Conservation (phyloP, 2,888 invertebrate species). For the Periphyllus acericola region DNA sequence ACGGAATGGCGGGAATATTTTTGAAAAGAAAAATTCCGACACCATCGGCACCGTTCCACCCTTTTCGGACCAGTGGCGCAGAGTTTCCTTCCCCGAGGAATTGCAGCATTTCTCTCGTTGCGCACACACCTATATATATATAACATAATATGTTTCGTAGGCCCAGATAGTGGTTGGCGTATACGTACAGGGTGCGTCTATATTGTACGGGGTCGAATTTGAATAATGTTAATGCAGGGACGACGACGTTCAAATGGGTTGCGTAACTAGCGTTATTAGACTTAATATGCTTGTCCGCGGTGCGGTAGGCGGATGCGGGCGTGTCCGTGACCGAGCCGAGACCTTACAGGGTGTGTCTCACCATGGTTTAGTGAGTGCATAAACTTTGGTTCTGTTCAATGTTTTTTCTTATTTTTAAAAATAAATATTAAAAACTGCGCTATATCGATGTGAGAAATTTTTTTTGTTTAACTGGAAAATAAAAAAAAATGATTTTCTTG, state of each 20-base stretch:
- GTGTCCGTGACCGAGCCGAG: conserved; percentile 15
- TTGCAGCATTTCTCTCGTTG: too few relatives aligned
- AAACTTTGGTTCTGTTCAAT: too few relatives aligned
- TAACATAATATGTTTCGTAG: background rate
- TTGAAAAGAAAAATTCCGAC: background rate
- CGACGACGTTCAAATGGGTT: conserved; percentile 34
- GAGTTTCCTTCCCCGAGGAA: background rate
- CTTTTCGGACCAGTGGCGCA: background rate
- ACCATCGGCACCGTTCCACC: background rate
- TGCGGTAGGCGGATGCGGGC: too few relatives aligned
- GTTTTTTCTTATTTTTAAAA: too few relatives aligned
- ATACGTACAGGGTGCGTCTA: background rate
- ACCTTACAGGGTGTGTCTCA: too few relatives aligned
- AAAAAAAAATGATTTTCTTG: too few relatives aligned
- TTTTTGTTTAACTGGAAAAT: too few relatives aligned
- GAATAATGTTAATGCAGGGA: conserved; percentile 35
- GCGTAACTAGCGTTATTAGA: conserved; percentile 36
- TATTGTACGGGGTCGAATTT: conserved; percentile 10
- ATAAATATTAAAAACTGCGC: too few relatives aligned
- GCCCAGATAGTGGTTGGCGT: background rate
- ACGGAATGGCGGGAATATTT: background rate
- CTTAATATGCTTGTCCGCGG: conserved; percentile 1
- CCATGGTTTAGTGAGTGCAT: too few relatives aligned
- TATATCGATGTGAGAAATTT: too few relatives aligned
- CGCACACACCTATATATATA: background rate